Conservation (phyloP, 2,113 vertebrate species). For the Lophura nycthemera region DNA sequence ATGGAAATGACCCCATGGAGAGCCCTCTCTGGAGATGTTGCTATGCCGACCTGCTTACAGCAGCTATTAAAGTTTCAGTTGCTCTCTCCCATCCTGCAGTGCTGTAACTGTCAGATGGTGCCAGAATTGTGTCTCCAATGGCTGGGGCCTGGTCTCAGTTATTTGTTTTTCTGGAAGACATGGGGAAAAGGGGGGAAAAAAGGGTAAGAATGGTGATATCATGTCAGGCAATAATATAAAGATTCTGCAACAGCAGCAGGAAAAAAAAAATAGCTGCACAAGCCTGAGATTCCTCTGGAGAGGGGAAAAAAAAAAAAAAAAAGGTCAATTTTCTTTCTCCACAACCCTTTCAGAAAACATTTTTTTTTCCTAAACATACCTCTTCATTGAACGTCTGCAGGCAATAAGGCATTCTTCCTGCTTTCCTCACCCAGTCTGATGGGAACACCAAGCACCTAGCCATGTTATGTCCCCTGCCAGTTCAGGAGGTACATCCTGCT, state of each 20-base stretch:
- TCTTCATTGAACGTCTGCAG: not conserved
- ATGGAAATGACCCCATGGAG: slow-evolving; percentile 54
- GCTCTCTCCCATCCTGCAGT: not conserved
- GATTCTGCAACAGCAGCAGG: not conserved
- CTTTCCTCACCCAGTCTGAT: not conserved
- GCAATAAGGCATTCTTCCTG: not conserved
- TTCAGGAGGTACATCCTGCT: not conserved
- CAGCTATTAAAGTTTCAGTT: not conserved
- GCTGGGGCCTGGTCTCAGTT: not conserved
- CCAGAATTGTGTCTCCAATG: not conserved
- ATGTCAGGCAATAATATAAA: not conserved
- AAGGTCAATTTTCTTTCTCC: not conserved
- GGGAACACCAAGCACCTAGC: not conserved
- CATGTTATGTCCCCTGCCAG: no score
- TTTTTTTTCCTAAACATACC: not conserved
- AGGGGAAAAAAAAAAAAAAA: not conserved
- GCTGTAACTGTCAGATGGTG: not conserved
- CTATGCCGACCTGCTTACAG: slow-evolving; percentile 57
- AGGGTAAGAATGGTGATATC: not conserved
- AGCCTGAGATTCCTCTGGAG: not conserved
- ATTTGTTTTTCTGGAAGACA: not conserved
- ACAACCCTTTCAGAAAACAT: not conserved
- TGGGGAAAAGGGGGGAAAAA: not conserved
- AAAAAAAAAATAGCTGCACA: not conserved
- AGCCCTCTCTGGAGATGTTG: slow-evolving; percentile 50